Base-by-base conservation (phyloP, 2,113 vertebrate genomes). In the Cromileptes altivelis region DNA sequence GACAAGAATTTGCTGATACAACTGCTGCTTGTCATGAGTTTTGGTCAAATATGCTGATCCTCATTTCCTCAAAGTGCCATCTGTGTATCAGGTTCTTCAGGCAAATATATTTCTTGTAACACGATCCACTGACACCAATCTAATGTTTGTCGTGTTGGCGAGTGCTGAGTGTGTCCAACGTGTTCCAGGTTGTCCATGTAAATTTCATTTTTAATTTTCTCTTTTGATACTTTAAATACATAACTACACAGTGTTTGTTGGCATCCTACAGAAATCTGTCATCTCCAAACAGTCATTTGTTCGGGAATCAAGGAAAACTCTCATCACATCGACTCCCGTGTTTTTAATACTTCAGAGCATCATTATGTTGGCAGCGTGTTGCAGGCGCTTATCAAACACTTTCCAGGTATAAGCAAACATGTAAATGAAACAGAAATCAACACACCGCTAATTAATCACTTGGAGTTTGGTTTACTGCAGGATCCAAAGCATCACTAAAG, bases 171-270 rank as follows among this genome's bases (percentile, higher is more conserved):
- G 49, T 70, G 27, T 68, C 58, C 37, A 40, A 47, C 1, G 30
- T 25, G 42, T 60, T 73, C 74, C 64, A 49, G 52, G 17, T 55
- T n/a, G 23, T 85, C 74, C 2, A 0, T 85, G 62, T 85, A 90
- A 88, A 87, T 84, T 33, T 40, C 67, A 50, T 74, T 86, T 87
- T 88, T 47, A 37, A 68, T 67, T 63, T 63, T 85, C 19, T 61
- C 47, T 70, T 76, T 81, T 76, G 76, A 74, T 82, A 53, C 72
- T 85, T 77, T 68, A n/a, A 78, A 47, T 45, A 23, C 17, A 6
- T 42, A 65, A 53, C 21, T 6, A 21, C 64, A 61, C 56, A 37
- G 40, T 6, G 60, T 56, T 3, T 77, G 47, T 53, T 33, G 10
- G 68, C 37, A 6, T 65, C 69, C 56, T 4, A 11, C 65, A 83